Conservation (phyloP, 2,888 invertebrate species). For the Eurois occulta region DNA sequence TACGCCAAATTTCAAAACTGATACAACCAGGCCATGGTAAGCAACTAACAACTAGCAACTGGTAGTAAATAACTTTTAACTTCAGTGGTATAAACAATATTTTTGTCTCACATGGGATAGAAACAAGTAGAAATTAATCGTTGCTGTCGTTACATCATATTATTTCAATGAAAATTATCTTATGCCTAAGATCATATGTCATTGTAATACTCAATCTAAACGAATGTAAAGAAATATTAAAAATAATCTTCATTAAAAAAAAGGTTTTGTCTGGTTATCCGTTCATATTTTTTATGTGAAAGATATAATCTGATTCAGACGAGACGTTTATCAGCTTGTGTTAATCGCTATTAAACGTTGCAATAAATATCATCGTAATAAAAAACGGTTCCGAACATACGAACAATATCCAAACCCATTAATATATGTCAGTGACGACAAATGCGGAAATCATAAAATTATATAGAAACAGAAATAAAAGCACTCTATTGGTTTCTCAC, state of each 20-base stretch:
- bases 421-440: background rate
- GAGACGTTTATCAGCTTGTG: background rate
- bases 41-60: no score
- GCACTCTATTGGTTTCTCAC: background rate
- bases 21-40: no score
- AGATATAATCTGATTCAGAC: background rate
- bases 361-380: background rate
- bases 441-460: background rate
- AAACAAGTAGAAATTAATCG: constrained; percentile 42
- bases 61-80: background rate
- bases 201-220: constrained; percentile 48
- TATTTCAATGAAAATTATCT: constrained; percentile 60
- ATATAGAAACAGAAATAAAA: background rate
- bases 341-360: constrained; percentile 7
- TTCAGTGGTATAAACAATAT: background rate
- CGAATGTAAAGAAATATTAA: constrained; percentile 10
- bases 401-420: background rate
- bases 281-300: background rate
- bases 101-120: background rate
- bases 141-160: constrained; percentile 60
- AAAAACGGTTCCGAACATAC: background rate
- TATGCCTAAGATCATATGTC: constrained; percentile 61
- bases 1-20: no score
- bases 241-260: constrained; percentile 31
- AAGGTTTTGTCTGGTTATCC: constrained; percentile 28